These are phyloP conservation scores for Vulpes ferrilata DNA, from an alignment of 2,113 vertebrate genomes.

Conservation along the genomic window DNA sequence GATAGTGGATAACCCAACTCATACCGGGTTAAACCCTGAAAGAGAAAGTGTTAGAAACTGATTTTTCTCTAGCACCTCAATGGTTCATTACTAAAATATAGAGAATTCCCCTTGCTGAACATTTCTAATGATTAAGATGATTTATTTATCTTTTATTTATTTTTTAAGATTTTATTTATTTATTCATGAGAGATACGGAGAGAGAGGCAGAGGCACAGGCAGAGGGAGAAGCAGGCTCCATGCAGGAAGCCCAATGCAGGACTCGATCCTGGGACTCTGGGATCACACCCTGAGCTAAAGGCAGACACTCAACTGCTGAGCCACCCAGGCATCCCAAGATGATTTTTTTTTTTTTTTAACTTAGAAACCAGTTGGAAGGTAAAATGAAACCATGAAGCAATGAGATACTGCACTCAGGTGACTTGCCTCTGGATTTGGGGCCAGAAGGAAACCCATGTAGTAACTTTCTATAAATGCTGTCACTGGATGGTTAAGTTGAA, in stretches of 20 bases:
- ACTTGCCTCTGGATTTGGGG: background rate
- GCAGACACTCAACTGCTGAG: too few relatives aligned
- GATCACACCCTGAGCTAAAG: too few relatives aligned
- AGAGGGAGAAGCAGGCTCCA: too few relatives aligned
- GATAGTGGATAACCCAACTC: background rate
- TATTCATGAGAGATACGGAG: too few relatives aligned
- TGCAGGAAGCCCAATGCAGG: too few relatives aligned
- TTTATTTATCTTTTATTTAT: background rate
- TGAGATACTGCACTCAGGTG: background rate
- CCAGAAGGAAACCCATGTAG: background rate
- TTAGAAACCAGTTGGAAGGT: conserved; percentile 6
- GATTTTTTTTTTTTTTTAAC: background rate
- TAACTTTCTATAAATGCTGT: background rate
- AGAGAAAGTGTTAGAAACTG: background rate
- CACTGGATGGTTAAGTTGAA: background rate
- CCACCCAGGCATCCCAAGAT: too few relatives aligned
- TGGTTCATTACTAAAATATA: background rate
- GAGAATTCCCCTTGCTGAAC: background rate
- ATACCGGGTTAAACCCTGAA: background rate
- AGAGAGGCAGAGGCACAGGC: too few relatives aligned
- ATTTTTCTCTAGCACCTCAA: background rate
- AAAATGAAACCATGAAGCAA: background rate
- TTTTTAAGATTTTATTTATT: background rate
- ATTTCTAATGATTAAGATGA: conserved; percentile 16
- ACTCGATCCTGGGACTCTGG: too few relatives aligned